Conservation (phyloP, 2,113 vertebrate species). For the Rhinoderma darwinii region DNA sequence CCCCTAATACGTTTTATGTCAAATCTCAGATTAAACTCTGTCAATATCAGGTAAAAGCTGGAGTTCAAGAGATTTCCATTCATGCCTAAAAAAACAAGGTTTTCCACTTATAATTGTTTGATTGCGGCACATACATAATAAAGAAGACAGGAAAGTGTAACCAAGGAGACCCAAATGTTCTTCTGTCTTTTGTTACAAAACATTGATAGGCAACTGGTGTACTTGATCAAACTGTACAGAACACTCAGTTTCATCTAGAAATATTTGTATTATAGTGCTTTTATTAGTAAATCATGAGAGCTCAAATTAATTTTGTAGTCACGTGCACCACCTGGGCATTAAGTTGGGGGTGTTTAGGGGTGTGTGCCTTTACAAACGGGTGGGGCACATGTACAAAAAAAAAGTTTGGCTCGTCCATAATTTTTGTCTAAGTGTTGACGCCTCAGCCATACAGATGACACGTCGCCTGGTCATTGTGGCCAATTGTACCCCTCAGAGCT, state of each 20-base stretch:
- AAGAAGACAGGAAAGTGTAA: conserved; percentile 13
- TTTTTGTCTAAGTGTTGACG: too few relatives aligned
- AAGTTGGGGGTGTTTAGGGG: too few relatives aligned
- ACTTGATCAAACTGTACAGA: background rate
- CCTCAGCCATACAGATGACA: too few relatives aligned
- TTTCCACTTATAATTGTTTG: conserved; percentile 50
- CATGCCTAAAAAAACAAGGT: conserved; percentile 49
- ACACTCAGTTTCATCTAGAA: background rate
- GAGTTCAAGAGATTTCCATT: conserved; percentile 36
- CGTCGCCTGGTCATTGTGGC: too few relatives aligned
- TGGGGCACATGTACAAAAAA: too few relatives aligned
- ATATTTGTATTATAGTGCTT: background rate
- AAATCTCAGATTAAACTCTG: conserved; percentile 45
- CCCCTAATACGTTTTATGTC: background rate
- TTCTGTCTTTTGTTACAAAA: background rate
- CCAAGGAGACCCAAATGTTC: conserved; percentile 31
- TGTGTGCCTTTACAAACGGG: too few relatives aligned
- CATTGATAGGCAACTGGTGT: background rate
- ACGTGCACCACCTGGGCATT: too few relatives aligned
- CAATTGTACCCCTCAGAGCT: too few relatives aligned
- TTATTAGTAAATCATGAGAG: background rate
- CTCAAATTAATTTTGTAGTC: too few relatives aligned
- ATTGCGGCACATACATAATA: conserved; percentile 4
- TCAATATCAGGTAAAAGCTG: conserved; percentile 28
- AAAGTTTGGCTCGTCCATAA: too few relatives aligned